Evolutionary conservation across 2,888 invertebrate species (phyloP).

Genomic region (Synergus laeviventris): DNA sequence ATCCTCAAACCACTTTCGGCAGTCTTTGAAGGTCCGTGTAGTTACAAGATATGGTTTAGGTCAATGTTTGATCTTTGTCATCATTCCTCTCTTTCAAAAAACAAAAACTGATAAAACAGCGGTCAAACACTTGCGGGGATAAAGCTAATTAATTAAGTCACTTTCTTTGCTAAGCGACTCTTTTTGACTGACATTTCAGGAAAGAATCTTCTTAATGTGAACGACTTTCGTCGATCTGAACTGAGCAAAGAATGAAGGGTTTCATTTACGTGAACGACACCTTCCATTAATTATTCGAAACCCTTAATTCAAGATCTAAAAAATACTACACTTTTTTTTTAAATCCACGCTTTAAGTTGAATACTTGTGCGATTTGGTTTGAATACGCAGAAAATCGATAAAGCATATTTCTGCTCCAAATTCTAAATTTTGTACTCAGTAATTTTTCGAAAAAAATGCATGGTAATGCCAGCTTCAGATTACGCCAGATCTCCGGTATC

Average conservation of each 20-base stretch:
- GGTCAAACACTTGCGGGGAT: not conserved
- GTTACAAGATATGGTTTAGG: conserved; percentile 19
- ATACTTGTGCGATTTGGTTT: not conserved
- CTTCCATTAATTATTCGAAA: conserved; percentile 15
- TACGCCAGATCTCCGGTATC: too few relatives aligned
- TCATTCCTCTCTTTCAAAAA: not conserved
- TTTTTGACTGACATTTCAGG: not conserved
- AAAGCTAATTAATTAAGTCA: not conserved
- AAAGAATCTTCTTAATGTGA: not conserved
- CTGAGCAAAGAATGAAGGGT: not conserved
- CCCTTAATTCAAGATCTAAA: not conserved
- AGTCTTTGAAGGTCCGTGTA: conserved; percentile 28
- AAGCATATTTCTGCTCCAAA: too few relatives aligned
- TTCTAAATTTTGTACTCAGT: too few relatives aligned
- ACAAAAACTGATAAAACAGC: not conserved
- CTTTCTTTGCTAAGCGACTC: conserved; percentile 5
- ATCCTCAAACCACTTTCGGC: conserved; percentile 28
- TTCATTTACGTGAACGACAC: not conserved
- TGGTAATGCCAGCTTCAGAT: too few relatives aligned
- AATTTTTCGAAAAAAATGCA: too few relatives aligned
- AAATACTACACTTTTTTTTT: not conserved
- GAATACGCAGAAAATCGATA: not conserved
- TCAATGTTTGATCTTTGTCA: conserved; percentile 23
- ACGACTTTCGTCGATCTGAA: not conserved
- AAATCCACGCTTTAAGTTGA: not conserved